Evolutionary conservation across 2,113 vertebrate genomes (phyloP).

Genomic region (Spea multiplicata): DNA sequence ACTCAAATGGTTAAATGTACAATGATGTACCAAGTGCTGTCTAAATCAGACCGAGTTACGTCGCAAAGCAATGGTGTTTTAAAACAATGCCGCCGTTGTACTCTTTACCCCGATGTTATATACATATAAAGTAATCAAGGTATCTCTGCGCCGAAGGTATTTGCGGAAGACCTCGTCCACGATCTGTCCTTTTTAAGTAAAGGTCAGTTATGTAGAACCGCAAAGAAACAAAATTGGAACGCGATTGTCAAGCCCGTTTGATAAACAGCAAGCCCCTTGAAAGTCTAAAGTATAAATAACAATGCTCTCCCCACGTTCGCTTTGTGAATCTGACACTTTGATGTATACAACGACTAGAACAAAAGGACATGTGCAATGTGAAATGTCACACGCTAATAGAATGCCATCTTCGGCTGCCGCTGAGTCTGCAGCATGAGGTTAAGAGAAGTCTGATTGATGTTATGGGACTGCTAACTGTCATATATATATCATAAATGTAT

Average conservation of each 20-base stretch:
- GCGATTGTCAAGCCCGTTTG: background rate
- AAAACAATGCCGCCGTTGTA: background rate
- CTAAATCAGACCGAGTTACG: background rate
- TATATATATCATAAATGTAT: background rate
- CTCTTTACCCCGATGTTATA: background rate
- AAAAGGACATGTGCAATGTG: background rate
- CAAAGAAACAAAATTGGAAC: background rate
- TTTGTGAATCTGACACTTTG: background rate
- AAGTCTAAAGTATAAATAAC: constrained; percentile 2
- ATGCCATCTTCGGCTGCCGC: background rate
- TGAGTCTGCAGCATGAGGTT: background rate
- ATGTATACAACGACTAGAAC: constrained; percentile 16
- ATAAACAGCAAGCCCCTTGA: background rate
- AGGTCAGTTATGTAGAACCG: constrained; percentile 2
- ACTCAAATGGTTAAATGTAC: too few species aligned
- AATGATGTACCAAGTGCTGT: too few species aligned
- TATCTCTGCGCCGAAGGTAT: background rate
- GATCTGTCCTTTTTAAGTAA: constrained; percentile 9
- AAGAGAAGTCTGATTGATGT: background rate
- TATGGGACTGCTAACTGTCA: constrained; percentile 1
- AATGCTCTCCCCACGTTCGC: background rate
- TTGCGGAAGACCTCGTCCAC: background rate
- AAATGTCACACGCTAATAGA: constrained; percentile 16
- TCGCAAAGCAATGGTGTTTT: background rate
- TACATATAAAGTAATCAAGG: background rate